These are phyloP conservation scores for Ectobius pallidus DNA, from an alignment of 2,888 invertebrate species.

Conservation along the genomic window DNA sequence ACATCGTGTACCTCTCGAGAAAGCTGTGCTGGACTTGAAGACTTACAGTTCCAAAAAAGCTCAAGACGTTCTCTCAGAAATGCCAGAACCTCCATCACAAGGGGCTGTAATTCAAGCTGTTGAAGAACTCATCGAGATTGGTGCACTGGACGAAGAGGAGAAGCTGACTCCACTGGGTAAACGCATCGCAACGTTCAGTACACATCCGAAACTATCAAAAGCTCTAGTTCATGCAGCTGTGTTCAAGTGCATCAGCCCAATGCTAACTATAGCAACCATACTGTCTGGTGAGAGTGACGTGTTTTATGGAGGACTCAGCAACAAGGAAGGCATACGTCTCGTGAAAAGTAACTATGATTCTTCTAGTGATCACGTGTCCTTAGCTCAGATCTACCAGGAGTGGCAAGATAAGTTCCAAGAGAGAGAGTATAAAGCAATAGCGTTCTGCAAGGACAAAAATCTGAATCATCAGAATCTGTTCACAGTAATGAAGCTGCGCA, in stretches of 20 bases:
- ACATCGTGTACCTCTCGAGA: slow-evolving; percentile 63
- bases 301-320: slow-evolving; percentile 58
- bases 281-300: slow-evolving; percentile 61
- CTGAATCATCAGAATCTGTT: slow-evolving; percentile 60
- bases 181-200: slow-evolving; percentile 59
- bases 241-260: slow-evolving; percentile 61
- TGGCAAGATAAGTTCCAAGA: slow-evolving; percentile 55
- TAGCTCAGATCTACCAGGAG: slow-evolving; percentile 62
- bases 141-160: slow-evolving; percentile 63
- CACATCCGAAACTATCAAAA: slow-evolving; percentile 67
- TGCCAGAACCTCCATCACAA: slow-evolving; percentile 66
- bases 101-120: slow-evolving; percentile 63
- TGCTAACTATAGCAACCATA: slow-evolving; percentile 57
- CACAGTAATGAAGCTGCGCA: slow-evolving; percentile 48
- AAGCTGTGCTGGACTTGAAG: slow-evolving; percentile 64
- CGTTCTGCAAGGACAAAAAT: slow-evolving; percentile 57
- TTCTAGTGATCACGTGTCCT: slow-evolving; percentile 67
- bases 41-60: slow-evolving; percentile 54
- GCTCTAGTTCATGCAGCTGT: slow-evolving; percentile 64
- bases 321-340: slow-evolving; percentile 59
- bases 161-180: slow-evolving; percentile 68
- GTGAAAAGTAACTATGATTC: slow-evolving; percentile 60
- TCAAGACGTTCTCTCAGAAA: slow-evolving; percentile 62
- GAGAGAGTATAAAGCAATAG: slow-evolving; percentile 48
- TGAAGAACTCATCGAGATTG: slow-evolving; percentile 62